Conservation (phyloP, 2,113 vertebrate species). For the Noturus placidus region DNA sequence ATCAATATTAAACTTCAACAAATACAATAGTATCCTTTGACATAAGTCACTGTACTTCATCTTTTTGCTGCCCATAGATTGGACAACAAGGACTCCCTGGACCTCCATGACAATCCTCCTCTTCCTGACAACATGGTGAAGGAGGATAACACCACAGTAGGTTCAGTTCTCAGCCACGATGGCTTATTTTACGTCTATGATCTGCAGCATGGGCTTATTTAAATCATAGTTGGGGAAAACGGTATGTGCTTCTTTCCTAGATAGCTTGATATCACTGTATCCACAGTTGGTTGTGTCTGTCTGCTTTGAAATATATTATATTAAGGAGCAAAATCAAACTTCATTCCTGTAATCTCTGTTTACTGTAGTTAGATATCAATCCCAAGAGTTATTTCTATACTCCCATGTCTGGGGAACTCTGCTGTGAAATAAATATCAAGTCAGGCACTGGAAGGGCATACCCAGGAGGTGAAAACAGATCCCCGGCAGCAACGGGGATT, state of each 20-base stretch:
- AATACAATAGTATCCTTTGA: background rate
- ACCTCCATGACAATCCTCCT: conserved; percentile 75
- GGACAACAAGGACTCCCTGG: conserved; percentile 83
- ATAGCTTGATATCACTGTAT: background rate
- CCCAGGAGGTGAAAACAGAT: background rate
- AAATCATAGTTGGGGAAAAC: background rate
- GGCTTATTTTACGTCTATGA: background rate
- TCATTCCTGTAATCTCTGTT: background rate
- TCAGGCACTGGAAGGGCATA: background rate
- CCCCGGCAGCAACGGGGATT: background rate
- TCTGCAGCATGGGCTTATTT: background rate
- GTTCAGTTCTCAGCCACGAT: background rate
- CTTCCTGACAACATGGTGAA: conserved; percentile 72
- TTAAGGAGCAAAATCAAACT: background rate
- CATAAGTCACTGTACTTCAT: background rate
- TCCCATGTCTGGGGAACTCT: background rate
- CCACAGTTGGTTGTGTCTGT: background rate
- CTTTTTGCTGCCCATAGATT: conserved; percentile 65
- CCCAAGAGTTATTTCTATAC: background rate
- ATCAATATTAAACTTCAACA: background rate
- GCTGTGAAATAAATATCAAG: background rate
- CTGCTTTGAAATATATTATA: conserved; percentile 24
- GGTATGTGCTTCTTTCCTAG: background rate
- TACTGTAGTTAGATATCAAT: background rate
- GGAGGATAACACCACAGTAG: conserved; percentile 75